Conservation (phyloP, 2,888 invertebrate genomes). For the Molorchus minor region DNA sequence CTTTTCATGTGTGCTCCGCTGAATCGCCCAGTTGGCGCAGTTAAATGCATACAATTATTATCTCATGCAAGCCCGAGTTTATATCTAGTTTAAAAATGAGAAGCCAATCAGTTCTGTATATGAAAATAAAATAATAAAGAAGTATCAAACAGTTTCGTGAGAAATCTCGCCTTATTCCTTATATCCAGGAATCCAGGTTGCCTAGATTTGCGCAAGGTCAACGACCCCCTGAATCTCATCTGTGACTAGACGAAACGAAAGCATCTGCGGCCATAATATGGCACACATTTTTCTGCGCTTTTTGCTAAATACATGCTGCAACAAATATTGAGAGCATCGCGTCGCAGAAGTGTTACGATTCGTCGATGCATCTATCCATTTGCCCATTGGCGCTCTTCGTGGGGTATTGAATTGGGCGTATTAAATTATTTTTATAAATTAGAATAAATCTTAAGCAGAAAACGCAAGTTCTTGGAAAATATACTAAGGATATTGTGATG, state of each 20-base stretch:
- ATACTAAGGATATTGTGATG: no score
- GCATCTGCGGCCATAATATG: conserved; percentile 50
- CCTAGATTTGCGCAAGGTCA: conserved; percentile 50
- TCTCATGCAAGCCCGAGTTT: conserved; percentile 8
- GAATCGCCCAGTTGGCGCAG: conserved; percentile 4
- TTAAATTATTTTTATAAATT: no score
- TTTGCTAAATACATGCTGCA: conserved; percentile 32
- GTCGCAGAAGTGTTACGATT: conserved; percentile 33
- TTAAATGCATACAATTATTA: conserved; percentile 22
- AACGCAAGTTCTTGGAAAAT: no score
- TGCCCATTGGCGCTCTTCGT: no score
- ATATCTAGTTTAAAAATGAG: conserved; percentile 5
- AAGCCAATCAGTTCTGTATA: conserved; percentile 15
- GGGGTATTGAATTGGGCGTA: no score
- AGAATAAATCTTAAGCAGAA: no score
- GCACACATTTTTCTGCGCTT: conserved; percentile 51
- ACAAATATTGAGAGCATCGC: conserved; percentile 10
- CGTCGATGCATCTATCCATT: no score
- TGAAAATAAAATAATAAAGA: conserved; percentile 21
- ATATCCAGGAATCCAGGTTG: conserved; percentile 51
- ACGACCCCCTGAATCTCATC: conserved; percentile 46
- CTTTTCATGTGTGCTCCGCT: no score
- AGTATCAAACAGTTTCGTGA: conserved; percentile 35
- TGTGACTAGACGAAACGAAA: conserved; percentile 52
- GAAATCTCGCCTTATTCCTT: conserved; percentile 42